These are phyloP conservation scores for Gobio gobio DNA, from an alignment of 2,113 vertebrate genomes.

Conservation along the genomic window DNA sequence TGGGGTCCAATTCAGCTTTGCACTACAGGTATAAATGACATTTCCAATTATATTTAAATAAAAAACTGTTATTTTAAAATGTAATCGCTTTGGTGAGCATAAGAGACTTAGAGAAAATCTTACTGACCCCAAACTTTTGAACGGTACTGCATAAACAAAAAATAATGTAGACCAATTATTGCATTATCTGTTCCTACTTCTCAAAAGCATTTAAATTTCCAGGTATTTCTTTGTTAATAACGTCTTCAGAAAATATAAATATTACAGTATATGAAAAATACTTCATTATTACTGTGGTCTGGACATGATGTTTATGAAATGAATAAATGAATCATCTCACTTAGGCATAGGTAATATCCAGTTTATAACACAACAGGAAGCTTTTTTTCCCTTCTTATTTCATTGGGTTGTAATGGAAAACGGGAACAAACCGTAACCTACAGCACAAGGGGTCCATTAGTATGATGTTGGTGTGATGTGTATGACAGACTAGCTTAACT, in stretches of 20 bases:
- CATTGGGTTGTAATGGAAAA: slow-evolving; percentile 10
- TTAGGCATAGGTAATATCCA: background rate
- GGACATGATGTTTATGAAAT: background rate
- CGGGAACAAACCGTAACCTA: slow-evolving; percentile 9
- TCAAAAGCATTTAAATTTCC: background rate
- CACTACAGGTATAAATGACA: background rate
- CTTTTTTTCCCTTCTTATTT: background rate
- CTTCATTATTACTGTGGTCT: background rate
- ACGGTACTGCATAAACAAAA: background rate
- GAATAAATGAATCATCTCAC: background rate
- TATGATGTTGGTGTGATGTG: background rate
- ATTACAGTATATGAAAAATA: background rate
- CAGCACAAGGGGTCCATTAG: slow-evolving; percentile 38
- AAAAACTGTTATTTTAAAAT: background rate
- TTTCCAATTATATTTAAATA: background rate
- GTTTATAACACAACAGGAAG: slow-evolving; percentile 33
- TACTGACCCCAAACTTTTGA: background rate
- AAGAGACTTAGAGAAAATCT: background rate
- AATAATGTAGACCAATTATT: background rate
- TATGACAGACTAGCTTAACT: background rate
- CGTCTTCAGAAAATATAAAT: background rate
- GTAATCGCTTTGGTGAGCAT: too few relatives aligned
- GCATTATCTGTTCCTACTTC: background rate
- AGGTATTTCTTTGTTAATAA: background rate
- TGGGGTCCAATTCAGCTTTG: background rate